Base-by-base conservation (phyloP, 1,140 invertebrate species). In the Dendroctonus valens region DNA sequence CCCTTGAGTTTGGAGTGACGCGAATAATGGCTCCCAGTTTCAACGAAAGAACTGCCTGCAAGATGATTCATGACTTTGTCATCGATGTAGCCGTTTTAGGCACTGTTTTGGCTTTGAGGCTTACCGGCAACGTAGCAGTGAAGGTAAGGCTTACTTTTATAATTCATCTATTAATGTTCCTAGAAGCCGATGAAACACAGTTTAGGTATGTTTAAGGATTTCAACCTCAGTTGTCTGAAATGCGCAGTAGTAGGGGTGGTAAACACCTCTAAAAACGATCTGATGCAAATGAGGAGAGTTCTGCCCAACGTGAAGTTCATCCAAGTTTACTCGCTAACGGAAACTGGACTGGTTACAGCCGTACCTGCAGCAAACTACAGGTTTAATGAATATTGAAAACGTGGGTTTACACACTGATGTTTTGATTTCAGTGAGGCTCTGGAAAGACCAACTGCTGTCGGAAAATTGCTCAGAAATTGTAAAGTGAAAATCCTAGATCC, bases 31-130 rank as follows among this genome's bases (percentile, higher is more conserved):
- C 70, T 8, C 59, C 63, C 0, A 39, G 59, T 41, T 75, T 74
- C 41, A 62, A 63, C 5, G 73, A 75, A 61, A 60, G 72, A n/a
- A 58, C 49, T 9, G 69, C 69, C 15, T 74, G 73, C 40, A 72
- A 73, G 55, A 51, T 72, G 37, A 73, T 74, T 2, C 71, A 75
- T 15, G 72, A 75, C 59, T 71, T 74, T 41, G 50, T 68, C 37
- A 69, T 74, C 49, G 74, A 72, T 50, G 38, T 48, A n/a, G 61
- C 61, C 3, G 62, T 74, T 37, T 52, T 75, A 2, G 70, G 70
- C 7, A 70, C 69, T n/a, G 68, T 72, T 9, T 62, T 64, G 41
- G 69, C 67, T 5, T 46, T 69, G 15, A 57, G 61, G 8, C 26
- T 73, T n/a, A 57, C 61, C 8, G 57, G 58, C 12, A 65, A 71